Base-by-base conservation (phyloP, 2,113 vertebrate species). In the Chaenocephalus aceratus region DNA sequence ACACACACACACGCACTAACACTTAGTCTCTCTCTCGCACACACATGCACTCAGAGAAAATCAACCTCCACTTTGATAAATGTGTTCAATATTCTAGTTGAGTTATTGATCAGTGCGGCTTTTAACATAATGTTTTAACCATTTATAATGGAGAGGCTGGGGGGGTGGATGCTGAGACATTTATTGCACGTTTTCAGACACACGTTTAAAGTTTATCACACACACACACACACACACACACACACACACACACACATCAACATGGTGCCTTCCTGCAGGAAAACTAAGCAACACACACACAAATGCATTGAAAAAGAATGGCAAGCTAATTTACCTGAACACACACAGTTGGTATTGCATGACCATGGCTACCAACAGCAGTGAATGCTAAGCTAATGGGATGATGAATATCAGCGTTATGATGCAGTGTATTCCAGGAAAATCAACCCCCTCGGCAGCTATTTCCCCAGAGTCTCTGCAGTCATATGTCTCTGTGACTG, bases 41-140 rank as follows among this genome's bases (percentile, higher is more conserved):
- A 54, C 41, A 26, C 23, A 3, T 5, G 34, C 75, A 84, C 84
- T 34, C 77, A 83, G 18, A 72, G 56, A 72, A 67, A 79, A 75
- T 74, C 75, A 78, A 58, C 26, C 71, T 21, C 56, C 85, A 66
- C 72, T 76, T 71, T 77, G 59, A 82, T 68, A 78, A 84, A 68
- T 79, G 72, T 79, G 86, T 83, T 83, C 69, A 41, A 77, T 82
- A 56, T 44, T 60, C 30, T 10, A 54, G 71, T 79, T 15, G 80
- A 80, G 70, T 64, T 89, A 91, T 91, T 83, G 91, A 92, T 89
- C 71, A 49, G 58, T 8, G 80, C 34, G 76, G 91, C 88, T 91
- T 80, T 88, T 90, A 91, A 88, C 83, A 88, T 86, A 92, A 89
- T 89, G 86, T 89, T 90, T 89, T 65, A 88, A 85, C 79, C 77